A percentile compares a stretch with the other conserved stretches of the same genome.
Conservation (phyloP, 2,113 vertebrate species). For the Salvelinus namaycush region DNA sequence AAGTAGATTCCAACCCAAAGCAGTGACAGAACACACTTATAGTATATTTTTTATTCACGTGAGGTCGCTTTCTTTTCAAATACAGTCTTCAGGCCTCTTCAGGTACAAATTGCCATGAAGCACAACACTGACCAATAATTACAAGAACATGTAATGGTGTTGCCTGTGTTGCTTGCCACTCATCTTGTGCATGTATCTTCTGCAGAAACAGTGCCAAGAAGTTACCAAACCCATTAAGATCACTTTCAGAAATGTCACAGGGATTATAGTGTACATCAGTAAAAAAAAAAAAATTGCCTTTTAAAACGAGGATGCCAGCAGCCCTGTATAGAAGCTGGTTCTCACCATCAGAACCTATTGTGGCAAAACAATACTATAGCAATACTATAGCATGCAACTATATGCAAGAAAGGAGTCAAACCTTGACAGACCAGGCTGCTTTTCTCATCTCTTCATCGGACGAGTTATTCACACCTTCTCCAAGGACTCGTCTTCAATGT, state of each 20-base stretch:
- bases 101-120: neutral
- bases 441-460: constrained; percentile 48
- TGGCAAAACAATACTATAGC: neutral
- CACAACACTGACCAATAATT: neutral
- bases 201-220: neutral
- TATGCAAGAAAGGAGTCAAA: neutral
- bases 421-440: constrained; percentile 14
- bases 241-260: constrained; percentile 6
- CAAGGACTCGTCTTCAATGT: constrained; percentile 58
- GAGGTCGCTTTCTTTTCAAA: too few relatives aligned
- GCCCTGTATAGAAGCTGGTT: neutral
- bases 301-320: neutral
- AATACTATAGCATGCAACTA: neutral
- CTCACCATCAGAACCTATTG: neutral
- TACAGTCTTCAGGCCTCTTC: neutral
- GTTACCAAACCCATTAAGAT: constrained; percentile 5
- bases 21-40: neutral
- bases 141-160: neutral
- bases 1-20: neutral
- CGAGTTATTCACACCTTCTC: constrained; percentile 56
- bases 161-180: constrained; percentile 2
- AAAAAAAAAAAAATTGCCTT: neutral
- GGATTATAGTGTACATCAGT: neutral
- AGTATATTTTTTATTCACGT: too few relatives aligned
- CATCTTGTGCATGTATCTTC: constrained; percentile 5